A percentile compares a stretch with the other conserved stretches of the same genome.
These are phyloP conservation scores for Tinea trinotella DNA, from an alignment of 2,888 invertebrate species.

Conservation along the genomic window DNA sequence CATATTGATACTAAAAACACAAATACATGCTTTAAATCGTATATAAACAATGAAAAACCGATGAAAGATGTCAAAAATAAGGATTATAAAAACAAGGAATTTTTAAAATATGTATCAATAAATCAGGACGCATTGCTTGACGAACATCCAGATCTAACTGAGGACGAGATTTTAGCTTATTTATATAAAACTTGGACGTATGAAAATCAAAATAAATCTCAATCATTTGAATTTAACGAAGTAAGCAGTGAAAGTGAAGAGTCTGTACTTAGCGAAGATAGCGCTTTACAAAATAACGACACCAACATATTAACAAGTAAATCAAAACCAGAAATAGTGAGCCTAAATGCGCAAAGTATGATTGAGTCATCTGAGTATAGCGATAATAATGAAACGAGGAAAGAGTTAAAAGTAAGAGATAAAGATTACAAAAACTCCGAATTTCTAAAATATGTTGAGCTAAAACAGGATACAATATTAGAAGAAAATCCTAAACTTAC, in stretches of 20 bases:
- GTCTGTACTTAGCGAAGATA: too few species aligned
- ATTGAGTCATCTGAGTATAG: too few species aligned
- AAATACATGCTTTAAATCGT: too few species aligned
- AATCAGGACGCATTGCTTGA: constrained; percentile 58
- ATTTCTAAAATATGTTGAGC: constrained; percentile 60
- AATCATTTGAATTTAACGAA: too few species aligned
- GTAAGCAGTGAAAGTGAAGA: too few species aligned
- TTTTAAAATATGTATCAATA: constrained; percentile 58
- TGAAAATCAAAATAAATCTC: constrained; percentile 40
- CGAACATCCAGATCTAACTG: constrained; percentile 58
- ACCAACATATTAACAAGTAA: too few species aligned
- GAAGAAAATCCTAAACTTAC: constrained; percentile 63
- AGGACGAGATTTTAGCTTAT: constrained; percentile 53
- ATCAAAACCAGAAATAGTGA: too few species aligned
- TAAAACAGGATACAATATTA: constrained; percentile 54
- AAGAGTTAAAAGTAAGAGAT: too few species aligned
- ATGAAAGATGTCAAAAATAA: neutral
- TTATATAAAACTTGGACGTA: constrained; percentile 64
- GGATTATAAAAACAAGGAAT: constrained; percentile 38
- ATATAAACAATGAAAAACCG: neutral
- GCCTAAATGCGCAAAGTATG: too few species aligned
- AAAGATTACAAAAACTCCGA: constrained; percentile 32
- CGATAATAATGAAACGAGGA: too few species aligned
- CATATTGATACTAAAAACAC: too few species aligned
- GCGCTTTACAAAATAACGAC: too few species aligned